Base-by-base conservation (phyloP, 2,113 vertebrate genomes). In the Progne subis region DNA sequence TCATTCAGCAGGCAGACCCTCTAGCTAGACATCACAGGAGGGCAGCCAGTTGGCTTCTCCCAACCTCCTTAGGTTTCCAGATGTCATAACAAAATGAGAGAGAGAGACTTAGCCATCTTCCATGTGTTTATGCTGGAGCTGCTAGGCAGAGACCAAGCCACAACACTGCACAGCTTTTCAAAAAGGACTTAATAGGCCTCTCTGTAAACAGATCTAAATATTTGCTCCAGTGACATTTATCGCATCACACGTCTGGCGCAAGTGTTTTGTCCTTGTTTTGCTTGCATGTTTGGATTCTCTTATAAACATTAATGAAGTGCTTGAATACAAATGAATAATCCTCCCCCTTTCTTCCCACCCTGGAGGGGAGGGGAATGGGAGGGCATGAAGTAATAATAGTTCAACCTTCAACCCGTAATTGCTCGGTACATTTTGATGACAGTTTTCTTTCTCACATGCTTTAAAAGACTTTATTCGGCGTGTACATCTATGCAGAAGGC, bases 291-390 rank as follows among this genome's bases (percentile, higher is more conserved):
- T 97, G 88, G 77, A 87, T 82, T 69, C 46, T 53, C 86, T 88
- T 92, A 93, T 96, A 97, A 98, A 97, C 94, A 95, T 93, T 96
- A 96, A 96, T 95, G 95, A 96, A 96, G 93, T 97, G 92, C 86
- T 43, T 91, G 92, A 96, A 97, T 94, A 96, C 89, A 96, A 95
- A 94, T 93, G 93, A 96, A 90, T 96, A 93, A 81, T 77, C 57
- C 84, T 78, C 61, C 86, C 57, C 49, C 53, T 52, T 94, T 91
- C 64, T 94, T 94, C 91, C 94, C 80, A 60, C 76, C 61, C 39
- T 91, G 57, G 59, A 94, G 39, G 57, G 92, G 86, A 96, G 90
- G 92, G 93, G 79, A 94, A 77, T 64, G 76, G 86, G 37, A 92
- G 84, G 83, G 53, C 87, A 96, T 69, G 72, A 84, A 95, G 82